Conservation (phyloP, 2,113 vertebrate species). For the Rhinopomastus cyanomelas region DNA sequence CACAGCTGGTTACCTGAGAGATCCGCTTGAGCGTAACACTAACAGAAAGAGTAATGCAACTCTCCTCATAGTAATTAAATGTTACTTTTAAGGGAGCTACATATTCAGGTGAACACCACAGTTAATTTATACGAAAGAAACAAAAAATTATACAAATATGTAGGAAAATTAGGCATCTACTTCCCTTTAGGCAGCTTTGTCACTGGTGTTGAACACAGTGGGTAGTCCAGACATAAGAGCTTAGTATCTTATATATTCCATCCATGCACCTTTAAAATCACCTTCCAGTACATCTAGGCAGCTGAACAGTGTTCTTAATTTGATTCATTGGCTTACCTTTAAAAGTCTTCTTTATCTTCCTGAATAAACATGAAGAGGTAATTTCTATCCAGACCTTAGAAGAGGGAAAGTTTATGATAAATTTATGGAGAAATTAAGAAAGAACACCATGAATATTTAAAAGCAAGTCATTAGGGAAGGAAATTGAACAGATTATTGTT, state of each 20-base stretch:
- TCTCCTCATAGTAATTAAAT: not conserved
- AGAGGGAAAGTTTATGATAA: not conserved
- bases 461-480: not conserved
- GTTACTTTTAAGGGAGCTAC: not conserved
- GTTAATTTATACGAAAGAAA: not conserved
- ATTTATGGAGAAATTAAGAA: not conserved
- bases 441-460: not conserved
- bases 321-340: not conserved
- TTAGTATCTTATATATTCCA: not conserved
- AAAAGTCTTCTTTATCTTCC: not conserved
- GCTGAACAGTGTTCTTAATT: not conserved
- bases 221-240: not conserved
- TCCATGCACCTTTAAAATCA: not conserved
- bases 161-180: not conserved
- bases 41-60: not conserved
- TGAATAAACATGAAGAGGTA: not conserved
- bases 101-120: not conserved
- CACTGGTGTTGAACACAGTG: not conserved
- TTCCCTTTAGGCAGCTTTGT: not conserved
- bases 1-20: not conserved
- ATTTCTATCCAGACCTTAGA: not conserved
- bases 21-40: not conserved
- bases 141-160: not conserved
- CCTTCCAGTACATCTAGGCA: not conserved
- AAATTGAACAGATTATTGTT: not conserved